Conservation (phyloP, 2,113 vertebrate species). For the Poeciliopsis turrubarensis region DNA sequence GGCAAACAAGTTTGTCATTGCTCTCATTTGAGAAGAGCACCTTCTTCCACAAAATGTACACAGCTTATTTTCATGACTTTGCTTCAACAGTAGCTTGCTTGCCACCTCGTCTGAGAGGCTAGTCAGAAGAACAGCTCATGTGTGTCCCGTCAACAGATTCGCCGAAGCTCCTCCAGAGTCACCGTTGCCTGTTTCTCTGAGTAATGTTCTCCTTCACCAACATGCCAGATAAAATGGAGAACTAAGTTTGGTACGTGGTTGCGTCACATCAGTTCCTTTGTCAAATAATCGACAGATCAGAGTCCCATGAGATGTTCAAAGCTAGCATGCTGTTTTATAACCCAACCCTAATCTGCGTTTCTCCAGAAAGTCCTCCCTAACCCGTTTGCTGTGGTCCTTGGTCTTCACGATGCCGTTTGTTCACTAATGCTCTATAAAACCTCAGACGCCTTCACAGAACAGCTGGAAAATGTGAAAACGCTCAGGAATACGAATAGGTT, state of each 20-base stretch:
- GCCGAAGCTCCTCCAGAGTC: too few relatives aligned
- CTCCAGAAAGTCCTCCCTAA: background rate
- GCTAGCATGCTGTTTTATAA: background rate
- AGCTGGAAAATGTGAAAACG: background rate
- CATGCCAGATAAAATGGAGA: background rate
- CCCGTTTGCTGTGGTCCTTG: background rate
- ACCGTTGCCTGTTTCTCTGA: background rate
- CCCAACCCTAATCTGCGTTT: background rate
- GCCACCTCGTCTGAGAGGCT: background rate
- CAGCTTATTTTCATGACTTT: background rate
- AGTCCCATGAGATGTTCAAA: background rate
- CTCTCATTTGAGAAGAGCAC: too few relatives aligned
- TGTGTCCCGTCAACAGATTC: background rate
- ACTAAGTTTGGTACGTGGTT: background rate
- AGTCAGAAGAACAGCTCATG: background rate
- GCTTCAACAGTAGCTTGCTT: background rate
- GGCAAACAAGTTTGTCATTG: too few relatives aligned
- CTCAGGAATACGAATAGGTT: too few relatives aligned
- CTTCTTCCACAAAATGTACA: too few relatives aligned
- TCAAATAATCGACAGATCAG: background rate
- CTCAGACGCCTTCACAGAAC: background rate
- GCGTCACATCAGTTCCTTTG: background rate
- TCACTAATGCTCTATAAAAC: background rate
- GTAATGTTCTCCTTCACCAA: background rate
- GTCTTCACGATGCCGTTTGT: background rate